Conservation (phyloP, 1,140 invertebrate genomes). For the Ooceraea biroi region DNA sequence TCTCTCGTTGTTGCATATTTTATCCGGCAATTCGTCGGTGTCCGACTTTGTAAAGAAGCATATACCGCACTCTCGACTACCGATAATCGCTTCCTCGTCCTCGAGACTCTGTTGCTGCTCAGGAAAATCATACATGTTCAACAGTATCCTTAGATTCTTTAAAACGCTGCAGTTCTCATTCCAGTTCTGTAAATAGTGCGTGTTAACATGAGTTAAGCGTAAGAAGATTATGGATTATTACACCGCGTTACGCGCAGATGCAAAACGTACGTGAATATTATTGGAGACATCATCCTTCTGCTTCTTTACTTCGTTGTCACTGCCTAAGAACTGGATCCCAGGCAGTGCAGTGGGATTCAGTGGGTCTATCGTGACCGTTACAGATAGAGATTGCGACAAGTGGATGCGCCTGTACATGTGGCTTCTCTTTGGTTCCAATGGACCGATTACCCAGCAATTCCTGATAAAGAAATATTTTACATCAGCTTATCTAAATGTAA, state of each 20-base stretch:
- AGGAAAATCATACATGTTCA: slow-evolving; percentile 81
- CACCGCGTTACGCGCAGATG: not conserved
- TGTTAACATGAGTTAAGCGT: not conserved
- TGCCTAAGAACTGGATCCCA: slow-evolving; percentile 82
- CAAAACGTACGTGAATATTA: slow-evolving; percentile 72
- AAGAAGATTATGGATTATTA: slow-evolving; percentile 22
- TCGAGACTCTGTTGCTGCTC: slow-evolving; percentile 28
- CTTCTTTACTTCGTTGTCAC: slow-evolving; percentile 77
- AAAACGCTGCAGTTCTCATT: slow-evolving; percentile 72
- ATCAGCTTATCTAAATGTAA: slow-evolving; percentile 17
- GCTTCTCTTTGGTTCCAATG: slow-evolving; percentile 79
- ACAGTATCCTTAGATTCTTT: slow-evolving; percentile 79
- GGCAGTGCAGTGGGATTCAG: slow-evolving; percentile 75
- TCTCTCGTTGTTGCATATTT: slow-evolving; percentile 82
- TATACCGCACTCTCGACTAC: slow-evolving; percentile 84
- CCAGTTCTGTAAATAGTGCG: slow-evolving; percentile 81
- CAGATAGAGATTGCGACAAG: slow-evolving; percentile 79
- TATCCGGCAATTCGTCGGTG: slow-evolving; percentile 73
- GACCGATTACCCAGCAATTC: slow-evolving; percentile 82
- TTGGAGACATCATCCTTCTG: slow-evolving; percentile 74
- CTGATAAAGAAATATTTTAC: slow-evolving; percentile 67
- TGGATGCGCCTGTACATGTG: slow-evolving; percentile 83
- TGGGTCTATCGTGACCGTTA: slow-evolving; percentile 81
- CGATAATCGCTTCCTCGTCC: slow-evolving; percentile 69
- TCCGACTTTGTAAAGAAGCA: slow-evolving; percentile 81